These are phyloP conservation scores for Tympanoctomys barrerae DNA, from an alignment of 2,797 vertebrate species.

Conservation along the genomic window DNA sequence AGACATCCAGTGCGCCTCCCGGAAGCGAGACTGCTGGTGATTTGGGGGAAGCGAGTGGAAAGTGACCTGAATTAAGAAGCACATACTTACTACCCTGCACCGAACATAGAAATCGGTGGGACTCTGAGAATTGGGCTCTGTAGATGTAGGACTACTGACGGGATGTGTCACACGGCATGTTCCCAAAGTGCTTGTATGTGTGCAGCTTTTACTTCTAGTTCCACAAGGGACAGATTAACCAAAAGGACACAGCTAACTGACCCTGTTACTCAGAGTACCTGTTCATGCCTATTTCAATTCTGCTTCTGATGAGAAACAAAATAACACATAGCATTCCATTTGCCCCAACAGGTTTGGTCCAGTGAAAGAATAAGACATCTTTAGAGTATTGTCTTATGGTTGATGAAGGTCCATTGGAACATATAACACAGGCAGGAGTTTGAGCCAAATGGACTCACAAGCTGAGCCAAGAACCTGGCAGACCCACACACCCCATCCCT, in stretches of 20 bases:
- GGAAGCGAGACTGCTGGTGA: background rate
- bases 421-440: no score
- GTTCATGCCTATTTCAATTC: background rate
- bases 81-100: background rate
- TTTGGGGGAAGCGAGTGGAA: background rate
- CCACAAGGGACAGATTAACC: background rate
- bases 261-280: background rate
- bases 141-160: background rate
- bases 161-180: background rate
- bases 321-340: background rate
- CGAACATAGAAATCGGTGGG: background rate
- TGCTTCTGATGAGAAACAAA: background rate
- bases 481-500: no score
- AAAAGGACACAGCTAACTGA: background rate
- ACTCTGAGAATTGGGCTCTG: background rate
- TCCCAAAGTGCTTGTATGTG: conserved; percentile 10
- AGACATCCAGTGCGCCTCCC: background rate
- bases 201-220: background rate
- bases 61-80: background rate
- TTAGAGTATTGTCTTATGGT: background rate
- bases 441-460: background rate
- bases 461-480: background rate
- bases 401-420: background rate
- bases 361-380: background rate
- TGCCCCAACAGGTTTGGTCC: background rate